A percentile compares a stretch with the other conserved stretches of the same genome.
phyloP scores from a whole-genome alignment of 2,888 invertebrate species.

The Lamellibrachia columna region DNA sequence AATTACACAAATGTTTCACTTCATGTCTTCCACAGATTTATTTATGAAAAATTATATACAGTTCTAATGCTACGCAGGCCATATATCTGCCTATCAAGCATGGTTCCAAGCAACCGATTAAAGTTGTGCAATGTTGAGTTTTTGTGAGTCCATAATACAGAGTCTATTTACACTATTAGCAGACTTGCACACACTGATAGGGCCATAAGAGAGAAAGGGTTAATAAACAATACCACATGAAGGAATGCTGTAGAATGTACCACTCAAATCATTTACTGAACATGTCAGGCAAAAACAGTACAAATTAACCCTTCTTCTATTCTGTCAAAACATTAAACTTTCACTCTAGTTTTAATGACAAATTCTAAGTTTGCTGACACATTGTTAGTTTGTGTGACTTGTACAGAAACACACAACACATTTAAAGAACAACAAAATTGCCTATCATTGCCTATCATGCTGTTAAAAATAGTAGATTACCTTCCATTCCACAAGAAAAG shows the following conservation, averaged over 20 bases:
- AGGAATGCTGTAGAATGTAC: not conserved
- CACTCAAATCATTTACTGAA: not conserved
- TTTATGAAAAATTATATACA: not conserved
- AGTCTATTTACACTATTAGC: not conserved
- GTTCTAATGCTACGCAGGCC: not conserved
- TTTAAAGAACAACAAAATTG: too few species aligned
- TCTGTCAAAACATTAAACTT: not conserved
- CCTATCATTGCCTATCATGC: too few species aligned
- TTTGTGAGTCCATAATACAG: not conserved
- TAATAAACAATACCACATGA: not conserved
- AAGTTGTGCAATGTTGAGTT: not conserved
- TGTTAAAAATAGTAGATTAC: too few species aligned
- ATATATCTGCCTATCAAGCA: not conserved
- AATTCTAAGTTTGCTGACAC: too few species aligned
- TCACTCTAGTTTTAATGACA: not conserved
- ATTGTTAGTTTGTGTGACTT: not conserved
- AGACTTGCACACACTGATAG: not conserved
- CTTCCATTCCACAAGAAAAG: too few species aligned
- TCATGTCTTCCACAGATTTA: not conserved
- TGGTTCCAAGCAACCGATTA: not conserved
- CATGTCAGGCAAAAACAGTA: not conserved
- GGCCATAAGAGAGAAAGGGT: not conserved
- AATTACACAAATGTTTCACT: not conserved
- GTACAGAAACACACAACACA: too few species aligned
- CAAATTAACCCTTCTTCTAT: too few species aligned